Percentiles rank a stretch among this genome's conserved stretches.
These are phyloP conservation scores for Melanerpes aurifrons DNA, from an alignment of 2,113 vertebrate genomes.

Conservation along the genomic window DNA sequence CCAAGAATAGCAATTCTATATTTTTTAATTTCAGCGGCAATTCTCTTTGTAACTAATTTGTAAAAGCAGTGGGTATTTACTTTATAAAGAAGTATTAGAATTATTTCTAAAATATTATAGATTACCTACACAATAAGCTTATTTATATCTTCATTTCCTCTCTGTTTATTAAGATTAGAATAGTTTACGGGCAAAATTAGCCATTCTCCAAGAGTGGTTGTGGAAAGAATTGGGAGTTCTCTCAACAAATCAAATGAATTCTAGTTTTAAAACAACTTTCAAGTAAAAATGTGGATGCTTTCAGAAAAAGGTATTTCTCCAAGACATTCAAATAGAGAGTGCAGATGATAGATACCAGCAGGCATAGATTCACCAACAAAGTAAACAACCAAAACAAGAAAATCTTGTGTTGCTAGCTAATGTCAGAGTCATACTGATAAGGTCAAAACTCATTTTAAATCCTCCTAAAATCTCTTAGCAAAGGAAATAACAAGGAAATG, in stretches of 20 bases:
- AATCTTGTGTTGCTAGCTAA: background rate
- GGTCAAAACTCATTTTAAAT: slow-evolving; percentile 2
- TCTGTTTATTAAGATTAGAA: background rate
- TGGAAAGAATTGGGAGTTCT: background rate
- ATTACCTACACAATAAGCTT: background rate
- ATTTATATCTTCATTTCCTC: background rate
- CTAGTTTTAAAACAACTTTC: background rate
- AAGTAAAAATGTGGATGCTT: background rate
- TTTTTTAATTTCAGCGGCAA: background rate
- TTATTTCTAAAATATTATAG: background rate
- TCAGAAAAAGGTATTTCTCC: background rate
- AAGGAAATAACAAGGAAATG: background rate
- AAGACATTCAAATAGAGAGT: background rate
- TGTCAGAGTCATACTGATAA: background rate
- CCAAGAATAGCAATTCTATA: background rate
- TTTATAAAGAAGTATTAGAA: background rate
- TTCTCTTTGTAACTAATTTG: background rate
- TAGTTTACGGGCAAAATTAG: background rate
- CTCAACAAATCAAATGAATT: background rate
- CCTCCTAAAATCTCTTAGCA: background rate
- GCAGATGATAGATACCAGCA: background rate
- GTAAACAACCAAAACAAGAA: background rate
- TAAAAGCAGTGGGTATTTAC: background rate
- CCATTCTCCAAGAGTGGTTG: rapidly evolving
- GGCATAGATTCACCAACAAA: background rate